Evolutionary conservation across 2,113 vertebrate genomes (phyloP), one percentile per base, ranked within the genome.

Genomic region (Nasalis larvatus): DNA sequence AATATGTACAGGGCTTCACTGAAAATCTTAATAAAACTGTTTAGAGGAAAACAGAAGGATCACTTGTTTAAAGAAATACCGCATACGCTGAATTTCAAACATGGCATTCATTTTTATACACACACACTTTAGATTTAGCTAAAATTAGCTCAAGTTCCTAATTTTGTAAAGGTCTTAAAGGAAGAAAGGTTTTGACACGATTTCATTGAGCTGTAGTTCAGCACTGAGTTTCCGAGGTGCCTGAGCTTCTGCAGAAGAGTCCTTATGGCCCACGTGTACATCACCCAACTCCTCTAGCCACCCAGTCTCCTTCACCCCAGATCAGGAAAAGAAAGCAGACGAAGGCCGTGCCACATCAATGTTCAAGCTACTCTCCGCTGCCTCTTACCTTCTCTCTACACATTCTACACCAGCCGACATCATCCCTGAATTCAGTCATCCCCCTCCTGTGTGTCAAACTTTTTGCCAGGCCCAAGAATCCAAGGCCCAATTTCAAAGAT

Each of bases 11-110:
- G 86, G 73, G 86, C 92, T 78, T 98, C 88, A 49, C 35, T 25
- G 81, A 96, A 98, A 98, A 97, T 89, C 91, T 96, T 91, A 91
- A 97, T 92, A 90, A 84, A 97, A 97, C 73, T 35, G n/a, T 94
- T 98, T 96, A 95, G 97, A 97, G 97, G 94, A 95, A 98, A 97
- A 95, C 73, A 96, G 73, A 97, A 84, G 94, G 92, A 68, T 97
- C 76, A 94, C 97, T 97, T 98, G 97, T 96, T 97, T 96, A 96
- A 97, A 89, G 91, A 98, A 88, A 96, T 89, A 93, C 35, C 2
- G 21, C 94, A 93, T 0, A 0, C 8, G 71, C 96, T 68, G 92
- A 97, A 97, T 97, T 97, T 83, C 81, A 98, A 98, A 97, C 97
- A n/a, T 95, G 94, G 97, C 82, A 88, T 96, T 96, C 95, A n/a